These are phyloP conservation scores for Argyrosomus regius DNA, from an alignment of 2,797 vertebrate genomes.

Conservation along the genomic window DNA sequence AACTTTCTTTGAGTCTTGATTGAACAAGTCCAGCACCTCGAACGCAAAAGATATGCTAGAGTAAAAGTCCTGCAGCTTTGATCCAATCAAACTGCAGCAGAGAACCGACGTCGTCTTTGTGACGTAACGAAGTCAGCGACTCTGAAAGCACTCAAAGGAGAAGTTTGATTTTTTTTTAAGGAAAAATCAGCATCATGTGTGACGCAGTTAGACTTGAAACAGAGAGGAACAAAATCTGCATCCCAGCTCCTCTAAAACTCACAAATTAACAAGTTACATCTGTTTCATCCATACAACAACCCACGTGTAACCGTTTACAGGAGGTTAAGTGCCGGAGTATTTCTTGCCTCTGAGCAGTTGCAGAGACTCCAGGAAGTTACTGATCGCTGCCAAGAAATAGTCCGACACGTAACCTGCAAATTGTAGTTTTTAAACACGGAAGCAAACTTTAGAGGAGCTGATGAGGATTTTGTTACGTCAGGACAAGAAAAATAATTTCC, in stretches of 20 bases:
- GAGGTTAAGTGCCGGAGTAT: neutral
- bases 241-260: neutral
- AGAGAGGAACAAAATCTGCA: neutral
- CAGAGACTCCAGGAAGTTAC: neutral
- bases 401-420: neutral
- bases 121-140: conserved; percentile 2
- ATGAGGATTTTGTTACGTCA: neutral
- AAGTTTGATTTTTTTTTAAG: neutral
- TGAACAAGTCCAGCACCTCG: conserved; percentile 36
- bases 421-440: neutral
- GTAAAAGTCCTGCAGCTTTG: conserved; percentile 36
- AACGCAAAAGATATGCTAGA: conserved; percentile 1
- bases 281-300: neutral
- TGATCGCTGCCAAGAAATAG: neutral
- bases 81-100: neutral
- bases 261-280: too few relatives aligned
- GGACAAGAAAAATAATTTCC: neutral
- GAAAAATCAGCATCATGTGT: neutral
- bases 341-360: neutral
- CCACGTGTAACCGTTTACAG: too few relatives aligned
- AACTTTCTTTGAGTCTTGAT: conserved; percentile 23
- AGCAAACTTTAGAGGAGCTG: neutral
- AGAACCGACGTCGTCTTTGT: conserved; percentile 17
- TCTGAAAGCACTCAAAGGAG: conserved; percentile 20
- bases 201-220: neutral